Conservation (phyloP, 1,140 invertebrate species). For the Magallana ariakensis region DNA sequence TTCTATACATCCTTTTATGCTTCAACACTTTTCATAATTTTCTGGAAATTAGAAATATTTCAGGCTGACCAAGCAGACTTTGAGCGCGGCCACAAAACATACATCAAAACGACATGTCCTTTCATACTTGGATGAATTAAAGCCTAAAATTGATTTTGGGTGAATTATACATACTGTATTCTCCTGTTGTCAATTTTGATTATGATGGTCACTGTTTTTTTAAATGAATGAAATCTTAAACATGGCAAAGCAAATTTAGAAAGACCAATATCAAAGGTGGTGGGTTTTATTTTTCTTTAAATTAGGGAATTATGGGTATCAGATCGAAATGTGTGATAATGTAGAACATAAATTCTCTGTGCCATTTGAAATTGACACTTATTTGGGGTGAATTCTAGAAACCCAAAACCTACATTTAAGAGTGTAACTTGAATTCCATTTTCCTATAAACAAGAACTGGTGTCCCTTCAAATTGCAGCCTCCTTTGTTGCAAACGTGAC, state of each 20-base stretch:
- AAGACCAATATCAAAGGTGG: neutral
- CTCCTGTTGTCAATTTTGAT: neutral
- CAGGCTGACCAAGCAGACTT: conserved; percentile 26
- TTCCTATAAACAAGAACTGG: conserved; percentile 5
- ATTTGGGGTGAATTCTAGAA: conserved; percentile 4
- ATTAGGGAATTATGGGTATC: conserved; percentile 8
- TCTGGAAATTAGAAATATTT: conserved; percentile 39
- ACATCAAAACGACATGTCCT: conserved; percentile 12
- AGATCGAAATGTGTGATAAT: conserved; percentile 17
- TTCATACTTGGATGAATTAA: conserved; percentile 27
- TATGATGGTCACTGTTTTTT: neutral
- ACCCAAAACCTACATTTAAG: conserved; percentile 16
- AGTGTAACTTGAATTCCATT: conserved; percentile 29
- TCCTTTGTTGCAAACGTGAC: neutral
- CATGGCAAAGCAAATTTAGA: neutral
- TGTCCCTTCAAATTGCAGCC: neutral
- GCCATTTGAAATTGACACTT: conserved; percentile 14
- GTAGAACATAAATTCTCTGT: neutral
- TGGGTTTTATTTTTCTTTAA: conserved; percentile 35
- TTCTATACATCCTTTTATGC: neutral
- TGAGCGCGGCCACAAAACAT: neutral
- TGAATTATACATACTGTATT: neutral
- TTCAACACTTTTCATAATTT: conserved; percentile 32
- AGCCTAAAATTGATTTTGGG: conserved; percentile 19
- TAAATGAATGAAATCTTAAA: neutral